Conservation (phyloP, 2,797 vertebrate genomes). For the Siniperca undulata region DNA sequence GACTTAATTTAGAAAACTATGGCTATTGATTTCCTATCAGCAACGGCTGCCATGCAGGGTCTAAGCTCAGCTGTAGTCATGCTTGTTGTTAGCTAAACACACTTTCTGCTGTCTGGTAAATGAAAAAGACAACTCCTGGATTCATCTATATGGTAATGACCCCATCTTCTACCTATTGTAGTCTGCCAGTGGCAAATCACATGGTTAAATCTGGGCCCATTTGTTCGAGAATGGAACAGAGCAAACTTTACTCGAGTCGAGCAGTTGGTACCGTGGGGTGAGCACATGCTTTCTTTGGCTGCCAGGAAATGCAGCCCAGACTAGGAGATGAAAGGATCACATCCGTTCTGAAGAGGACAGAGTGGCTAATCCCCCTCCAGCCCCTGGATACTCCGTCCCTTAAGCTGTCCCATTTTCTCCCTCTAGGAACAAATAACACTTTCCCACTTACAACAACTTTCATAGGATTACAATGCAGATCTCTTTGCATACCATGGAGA, state of each 20-base stretch:
- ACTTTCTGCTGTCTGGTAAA: slow-evolving; percentile 76
- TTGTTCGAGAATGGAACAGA: slow-evolving; percentile 68
- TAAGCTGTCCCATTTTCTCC: slow-evolving; percentile 84
- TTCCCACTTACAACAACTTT: slow-evolving; percentile 85
- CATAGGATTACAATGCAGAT: slow-evolving; percentile 87
- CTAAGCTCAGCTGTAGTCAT: slow-evolving; percentile 52
- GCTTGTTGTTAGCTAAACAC: slow-evolving; percentile 72
- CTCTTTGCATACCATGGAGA: slow-evolving; percentile 74
- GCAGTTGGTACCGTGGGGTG: slow-evolving; percentile 74
- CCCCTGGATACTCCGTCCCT: slow-evolving; percentile 83
- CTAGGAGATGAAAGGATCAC: slow-evolving; percentile 86
- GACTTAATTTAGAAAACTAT: slow-evolving; percentile 82
- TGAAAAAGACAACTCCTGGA: slow-evolving; percentile 83
- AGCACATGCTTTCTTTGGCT: slow-evolving; percentile 81
- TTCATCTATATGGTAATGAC: slow-evolving; percentile 88
- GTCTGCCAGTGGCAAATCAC: slow-evolving; percentile 75
- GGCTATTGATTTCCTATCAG: slow-evolving; percentile 86
- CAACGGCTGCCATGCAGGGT: slow-evolving; percentile 69
- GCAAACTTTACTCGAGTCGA: slow-evolving; percentile 76
- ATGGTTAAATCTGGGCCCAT: slow-evolving; percentile 78
- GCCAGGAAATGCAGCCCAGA: slow-evolving; percentile 84
- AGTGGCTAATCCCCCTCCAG: slow-evolving; percentile 85
- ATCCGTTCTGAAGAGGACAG: slow-evolving; percentile 82
- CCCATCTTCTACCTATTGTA: slow-evolving; percentile 78
- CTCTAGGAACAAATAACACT: slow-evolving; percentile 87